phyloP scores from a whole-genome alignment of 2,113 vertebrate genomes.

The Oceanodroma tethys region DNA sequence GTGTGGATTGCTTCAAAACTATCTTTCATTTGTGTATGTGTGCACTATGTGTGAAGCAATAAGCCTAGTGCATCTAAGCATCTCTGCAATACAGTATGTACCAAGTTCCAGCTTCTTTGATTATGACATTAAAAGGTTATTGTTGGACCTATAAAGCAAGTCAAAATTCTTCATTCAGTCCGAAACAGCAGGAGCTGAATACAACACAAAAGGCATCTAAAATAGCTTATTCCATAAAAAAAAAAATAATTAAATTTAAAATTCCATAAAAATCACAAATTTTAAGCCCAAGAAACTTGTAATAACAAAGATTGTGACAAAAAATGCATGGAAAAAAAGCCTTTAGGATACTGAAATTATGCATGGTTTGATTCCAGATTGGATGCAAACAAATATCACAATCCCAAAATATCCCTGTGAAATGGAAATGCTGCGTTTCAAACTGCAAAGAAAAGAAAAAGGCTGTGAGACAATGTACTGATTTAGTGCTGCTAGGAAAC shows the following conservation, averaged over 20 bases:
- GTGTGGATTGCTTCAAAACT: background rate
- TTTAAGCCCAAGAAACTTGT: background rate
- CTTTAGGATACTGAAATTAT: background rate
- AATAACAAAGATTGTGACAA: background rate
- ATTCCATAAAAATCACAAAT: background rate
- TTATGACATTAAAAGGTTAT: background rate
- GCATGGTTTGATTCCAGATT: background rate
- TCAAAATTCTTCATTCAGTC: background rate
- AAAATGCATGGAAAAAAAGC: background rate
- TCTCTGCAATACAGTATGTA: background rate
- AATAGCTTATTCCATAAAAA: background rate
- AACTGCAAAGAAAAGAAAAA: background rate
- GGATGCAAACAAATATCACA: background rate
- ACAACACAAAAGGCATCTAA: background rate
- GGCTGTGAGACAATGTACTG: background rate
- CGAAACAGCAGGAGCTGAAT: background rate
- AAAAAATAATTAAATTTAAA: background rate
- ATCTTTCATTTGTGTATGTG: background rate
- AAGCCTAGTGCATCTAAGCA: background rate
- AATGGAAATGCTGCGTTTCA: background rate
- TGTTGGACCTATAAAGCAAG: accelerated
- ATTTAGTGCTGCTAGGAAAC: background rate
- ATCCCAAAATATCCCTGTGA: background rate
- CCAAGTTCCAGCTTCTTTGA: background rate
- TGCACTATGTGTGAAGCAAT: background rate